Conservation (phyloP, 2,113 vertebrate genomes). For the Brachionichthys hirsutus region DNA sequence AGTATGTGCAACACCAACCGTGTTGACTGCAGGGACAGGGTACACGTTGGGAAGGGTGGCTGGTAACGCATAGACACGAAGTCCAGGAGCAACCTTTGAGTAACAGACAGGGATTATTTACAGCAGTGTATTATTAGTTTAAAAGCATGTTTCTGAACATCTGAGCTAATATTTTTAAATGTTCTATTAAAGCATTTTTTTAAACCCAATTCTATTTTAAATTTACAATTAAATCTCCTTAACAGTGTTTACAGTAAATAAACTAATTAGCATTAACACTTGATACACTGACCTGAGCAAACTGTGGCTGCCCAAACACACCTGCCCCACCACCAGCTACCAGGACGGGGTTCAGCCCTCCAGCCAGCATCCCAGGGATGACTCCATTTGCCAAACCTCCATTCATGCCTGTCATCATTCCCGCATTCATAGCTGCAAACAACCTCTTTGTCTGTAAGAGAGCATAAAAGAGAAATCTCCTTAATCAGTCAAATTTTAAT, state of each 20-base stretch:
- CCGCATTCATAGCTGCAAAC: slow-evolving; percentile 53
- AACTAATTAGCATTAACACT: no score
- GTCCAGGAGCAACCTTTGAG: slow-evolving; percentile 52
- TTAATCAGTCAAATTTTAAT: neutral
- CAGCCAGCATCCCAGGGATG: slow-evolving; percentile 37
- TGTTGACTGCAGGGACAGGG: slow-evolving; percentile 47
- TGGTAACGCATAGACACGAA: slow-evolving; percentile 41
- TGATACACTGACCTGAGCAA: slow-evolving; percentile 3
- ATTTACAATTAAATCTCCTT: no score
- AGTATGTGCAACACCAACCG: slow-evolving; percentile 37
- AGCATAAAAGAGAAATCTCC: neutral
- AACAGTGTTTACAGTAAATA: no score
- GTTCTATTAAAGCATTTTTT: no score
- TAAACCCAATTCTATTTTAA: no score
- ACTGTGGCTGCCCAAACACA: slow-evolving; percentile 56
- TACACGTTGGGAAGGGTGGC: slow-evolving; percentile 48
- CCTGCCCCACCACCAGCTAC: slow-evolving; percentile 46
- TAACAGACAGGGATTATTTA: neutral
- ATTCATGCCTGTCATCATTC: slow-evolving; percentile 37
- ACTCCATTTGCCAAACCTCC: slow-evolving; percentile 28
- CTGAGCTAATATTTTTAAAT: no score
- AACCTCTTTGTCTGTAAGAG: slow-evolving; percentile 52
- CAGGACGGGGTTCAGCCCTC: slow-evolving; percentile 57
- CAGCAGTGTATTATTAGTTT: no score
- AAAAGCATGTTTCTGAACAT: no score